Base-by-base conservation (phyloP, 2,888 invertebrate genomes). In the Sphecodes monilicornis region DNA sequence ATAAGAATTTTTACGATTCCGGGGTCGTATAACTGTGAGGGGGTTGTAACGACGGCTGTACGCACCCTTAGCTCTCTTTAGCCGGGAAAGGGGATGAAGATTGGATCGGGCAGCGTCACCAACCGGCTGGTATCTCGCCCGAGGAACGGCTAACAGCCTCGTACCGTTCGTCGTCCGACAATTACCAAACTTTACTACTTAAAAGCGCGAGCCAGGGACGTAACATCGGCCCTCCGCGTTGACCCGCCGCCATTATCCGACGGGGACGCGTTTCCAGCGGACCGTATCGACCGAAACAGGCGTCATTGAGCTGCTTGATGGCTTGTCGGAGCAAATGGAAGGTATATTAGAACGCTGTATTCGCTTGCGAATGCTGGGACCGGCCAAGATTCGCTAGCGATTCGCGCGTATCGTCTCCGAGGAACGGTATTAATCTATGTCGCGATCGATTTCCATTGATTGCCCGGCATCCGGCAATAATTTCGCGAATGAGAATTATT, bases 241-340 rank as follows among this genome's bases (percentile, higher is more conserved):
- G 71, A 76, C 83, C 68, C 66, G 10, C 22, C 50, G 60, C 69
- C 82, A 84, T 84, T 84, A 84, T 69, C 71, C 41, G 36, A 8
- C n/a, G 50, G 10, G n/a, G 66, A 72, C 54, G 64, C 76, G 71
- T 54, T 72, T 36, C 26, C 41, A 41, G 39, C 64, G 22, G 18
- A 66, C 22, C 46, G 69, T 60, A 84, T 84, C 72, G 75, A 70
- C 41, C 54, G 57, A 36, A 39, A 78, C 32, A 57, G 46, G n/a
- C 73, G 76, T 84, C 79, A 72, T 69, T 72, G 64, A 64, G 39
- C 71, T n/a, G 75, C 41, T 60, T 50, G 74, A 77, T 69, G 82
- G 64, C 69, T 43, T 66, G 69, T 70, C 89, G 84, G 79, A 79
- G 83, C 90, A 92, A 92, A 92, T 93, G 91, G 91, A 90, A 90